Conservation (phyloP, 2,888 invertebrate genomes). For the Latrodectus hesperus region DNA sequence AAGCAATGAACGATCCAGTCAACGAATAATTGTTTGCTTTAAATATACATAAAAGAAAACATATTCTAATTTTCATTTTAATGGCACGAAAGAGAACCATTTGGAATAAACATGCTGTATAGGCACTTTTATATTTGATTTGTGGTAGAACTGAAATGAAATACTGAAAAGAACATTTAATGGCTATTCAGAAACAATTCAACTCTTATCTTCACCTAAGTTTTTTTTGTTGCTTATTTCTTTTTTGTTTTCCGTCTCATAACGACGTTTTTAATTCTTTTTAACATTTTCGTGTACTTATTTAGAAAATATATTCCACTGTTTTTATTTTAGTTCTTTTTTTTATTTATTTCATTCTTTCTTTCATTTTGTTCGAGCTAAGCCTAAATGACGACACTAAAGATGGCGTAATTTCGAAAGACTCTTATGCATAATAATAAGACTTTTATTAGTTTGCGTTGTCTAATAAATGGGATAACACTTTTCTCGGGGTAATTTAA, state of each 20-base stretch:
- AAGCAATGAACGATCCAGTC: no score
- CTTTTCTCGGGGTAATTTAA: slow-evolving; percentile 25
- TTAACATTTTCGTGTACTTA: not conserved
- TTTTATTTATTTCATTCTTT: not conserved
- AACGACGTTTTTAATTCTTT: no score
- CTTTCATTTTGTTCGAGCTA: not conserved
- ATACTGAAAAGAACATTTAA: not conserved
- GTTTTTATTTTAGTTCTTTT: not conserved
- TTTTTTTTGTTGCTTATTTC: not conserved
- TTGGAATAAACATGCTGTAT: not conserved
- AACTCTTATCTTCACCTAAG: not conserved
- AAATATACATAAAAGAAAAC: not conserved
- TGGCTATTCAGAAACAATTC: not conserved
- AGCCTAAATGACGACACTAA: slow-evolving; percentile 2
- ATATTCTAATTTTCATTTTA: not conserved
- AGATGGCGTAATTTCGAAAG: not conserved
- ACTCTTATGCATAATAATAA: slow-evolving; percentile 39
- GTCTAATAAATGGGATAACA: slow-evolving; percentile 27
- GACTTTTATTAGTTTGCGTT: slow-evolving; percentile 31
- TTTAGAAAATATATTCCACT: not conserved
- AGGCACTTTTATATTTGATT: not conserved
- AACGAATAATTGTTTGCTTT: no score
- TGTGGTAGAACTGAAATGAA: not conserved
- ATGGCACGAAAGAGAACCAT: not conserved
- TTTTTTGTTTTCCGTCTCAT: no score